These are phyloP conservation scores for Apostichopus japonicus DNA, from an alignment of 35 echinoderm and acorn worm genomes.

Conservation along the genomic window DNA sequence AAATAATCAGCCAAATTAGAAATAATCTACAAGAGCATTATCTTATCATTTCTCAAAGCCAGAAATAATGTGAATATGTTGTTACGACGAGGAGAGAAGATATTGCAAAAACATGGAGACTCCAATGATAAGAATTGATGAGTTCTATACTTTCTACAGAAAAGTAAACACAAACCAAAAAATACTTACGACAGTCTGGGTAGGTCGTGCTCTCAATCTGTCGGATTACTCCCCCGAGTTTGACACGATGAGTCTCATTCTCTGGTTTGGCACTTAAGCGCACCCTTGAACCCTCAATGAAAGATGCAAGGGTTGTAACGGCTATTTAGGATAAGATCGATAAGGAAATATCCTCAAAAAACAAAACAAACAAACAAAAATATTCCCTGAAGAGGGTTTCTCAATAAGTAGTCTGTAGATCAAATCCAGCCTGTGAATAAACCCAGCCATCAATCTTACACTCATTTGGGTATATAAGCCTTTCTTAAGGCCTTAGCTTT, in stretches of 20 bases:
- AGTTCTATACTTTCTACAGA: too few species aligned
- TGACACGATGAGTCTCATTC: constrained; percentile 3
- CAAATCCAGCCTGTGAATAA: too few species aligned
- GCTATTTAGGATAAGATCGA: background rate
- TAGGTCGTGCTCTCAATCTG: constrained; percentile 52
- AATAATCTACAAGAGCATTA: background rate
- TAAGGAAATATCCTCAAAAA: background rate
- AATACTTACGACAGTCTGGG: background rate
- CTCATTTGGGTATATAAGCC: too few species aligned
- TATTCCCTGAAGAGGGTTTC: too few species aligned
- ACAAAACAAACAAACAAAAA: too few species aligned
- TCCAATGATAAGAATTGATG: too few species aligned
- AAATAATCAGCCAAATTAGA: background rate
- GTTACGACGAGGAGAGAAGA: too few species aligned
- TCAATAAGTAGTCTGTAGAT: too few species aligned
- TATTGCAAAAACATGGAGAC: too few species aligned
- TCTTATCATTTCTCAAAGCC: background rate
- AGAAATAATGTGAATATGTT: too few species aligned
- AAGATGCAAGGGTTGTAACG: background rate
- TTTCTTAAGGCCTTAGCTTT: too few species aligned
- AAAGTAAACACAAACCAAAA: background rate
- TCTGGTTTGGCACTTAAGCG: constrained; percentile 26
- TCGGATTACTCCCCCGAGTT: background rate
- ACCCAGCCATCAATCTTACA: too few species aligned
- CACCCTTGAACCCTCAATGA: background rate